Evolutionary conservation across 2,797 vertebrate species (phyloP), one percentile per base, ranked within the genome.

Genomic region (Petrocephalus schoutedeni): DNA sequence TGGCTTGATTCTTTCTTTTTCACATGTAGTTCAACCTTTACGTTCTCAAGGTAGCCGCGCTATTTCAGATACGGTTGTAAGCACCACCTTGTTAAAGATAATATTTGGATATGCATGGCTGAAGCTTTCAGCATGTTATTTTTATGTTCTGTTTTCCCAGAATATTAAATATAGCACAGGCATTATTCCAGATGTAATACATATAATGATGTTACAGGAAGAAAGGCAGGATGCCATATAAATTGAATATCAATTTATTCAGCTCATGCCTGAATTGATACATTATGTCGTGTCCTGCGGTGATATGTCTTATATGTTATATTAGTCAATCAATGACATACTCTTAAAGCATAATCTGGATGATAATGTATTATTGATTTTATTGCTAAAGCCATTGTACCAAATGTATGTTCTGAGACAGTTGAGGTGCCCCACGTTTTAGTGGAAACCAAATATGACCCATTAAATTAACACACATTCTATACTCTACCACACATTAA

Each of bases 71-170:
- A 93, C 94, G 93, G 93, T 94, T 95, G 94, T 95, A 96, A 96
- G 94, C 95, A 92, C 94, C 94, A 94, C 94, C 96, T 96, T 95
- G 96, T 96, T 96, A 96, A 95, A 94, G 92, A 87, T 93, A 94
- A 94, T 96, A 95, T 96, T 96, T 96, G 95, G 95, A 96, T 95
- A 96, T 94, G 95, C 94, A 93, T 95, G 94, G 94, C 95, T 96
- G 95, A 95, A 96, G 96, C 96, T 96, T 96, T 96, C 96, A 96
- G 95, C 95, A 94, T 95, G 95, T 96, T 91, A 91, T 91, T 93
- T 93, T 93, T 85, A 56, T 51, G 36, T 57, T n/a, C 77, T 58
- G 8, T 88, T 83, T 84, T 84, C 57, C 19, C 49, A 3, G 83
- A 86, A 88, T 85, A 85, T 56, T 74, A 64, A 86, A 88, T 88